phyloP scores from a whole-genome alignment of 2,113 vertebrate genomes.

The Megaleporinus macrocephalus region DNA sequence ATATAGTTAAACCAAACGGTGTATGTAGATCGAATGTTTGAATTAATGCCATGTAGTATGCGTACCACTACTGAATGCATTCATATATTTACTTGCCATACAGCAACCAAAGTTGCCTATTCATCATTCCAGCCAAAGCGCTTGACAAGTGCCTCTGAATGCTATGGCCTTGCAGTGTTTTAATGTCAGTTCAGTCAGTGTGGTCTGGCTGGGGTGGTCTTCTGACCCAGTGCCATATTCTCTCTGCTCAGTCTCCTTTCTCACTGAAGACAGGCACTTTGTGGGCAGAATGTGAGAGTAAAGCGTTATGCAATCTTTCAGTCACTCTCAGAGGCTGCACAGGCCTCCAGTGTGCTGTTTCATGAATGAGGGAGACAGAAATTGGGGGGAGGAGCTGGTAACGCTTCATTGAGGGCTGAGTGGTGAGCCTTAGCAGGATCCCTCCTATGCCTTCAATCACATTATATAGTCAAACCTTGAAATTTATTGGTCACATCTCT shows the following conservation, averaged over 20 bases:
- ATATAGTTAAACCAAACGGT: too few species aligned
- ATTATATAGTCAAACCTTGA: conserved; percentile 64
- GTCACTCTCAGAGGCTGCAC: conserved; percentile 65
- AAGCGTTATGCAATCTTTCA: conserved; percentile 77
- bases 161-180: background rate
- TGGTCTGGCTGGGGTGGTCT: conserved; percentile 50
- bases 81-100: background rate
- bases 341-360: conserved; percentile 71
- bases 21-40: too few species aligned
- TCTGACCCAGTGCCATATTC: conserved; percentile 47
- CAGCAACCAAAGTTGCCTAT: background rate
- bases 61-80: too few species aligned
- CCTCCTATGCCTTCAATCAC: conserved; percentile 59
- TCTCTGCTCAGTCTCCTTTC: conserved; percentile 36
- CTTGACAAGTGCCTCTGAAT: background rate
- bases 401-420: conserved; percentile 60
- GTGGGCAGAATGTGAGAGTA: conserved; percentile 67
- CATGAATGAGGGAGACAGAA: conserved; percentile 67
- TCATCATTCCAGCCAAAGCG: background rate
- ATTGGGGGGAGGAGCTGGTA: conserved; percentile 57
- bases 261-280: conserved; percentile 53
- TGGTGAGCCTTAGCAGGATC: conserved; percentile 57
- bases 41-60: too few species aligned
- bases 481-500: conserved; percentile 49
- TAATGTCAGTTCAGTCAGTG: conserved; percentile 35